Evolutionary conservation across 2,797 vertebrate genomes (phyloP).

Genomic region (Salmo trutta): DNA sequence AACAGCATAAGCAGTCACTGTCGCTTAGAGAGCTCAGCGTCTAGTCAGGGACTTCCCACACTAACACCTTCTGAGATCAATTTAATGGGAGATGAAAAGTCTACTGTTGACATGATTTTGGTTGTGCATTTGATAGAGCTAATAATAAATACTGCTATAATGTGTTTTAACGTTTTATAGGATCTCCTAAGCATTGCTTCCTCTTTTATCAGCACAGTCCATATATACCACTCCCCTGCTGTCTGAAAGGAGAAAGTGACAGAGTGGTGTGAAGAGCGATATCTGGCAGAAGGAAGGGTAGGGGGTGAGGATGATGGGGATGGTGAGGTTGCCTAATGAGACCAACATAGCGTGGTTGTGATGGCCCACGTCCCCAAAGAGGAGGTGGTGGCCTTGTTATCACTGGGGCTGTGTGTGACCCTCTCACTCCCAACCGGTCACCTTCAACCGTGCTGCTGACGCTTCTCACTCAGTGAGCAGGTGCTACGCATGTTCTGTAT

Average conservation of each 20-base stretch:
- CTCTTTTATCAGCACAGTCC: not conserved
- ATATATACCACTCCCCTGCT: not conserved
- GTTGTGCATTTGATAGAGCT: not conserved
- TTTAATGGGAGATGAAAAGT: not conserved
- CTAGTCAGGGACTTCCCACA: not conserved
- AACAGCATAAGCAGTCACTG: slow-evolving; percentile 14
- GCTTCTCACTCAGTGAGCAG: not conserved
- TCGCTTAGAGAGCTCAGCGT: not conserved
- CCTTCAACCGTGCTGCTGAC: not conserved
- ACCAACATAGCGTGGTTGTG: not conserved
- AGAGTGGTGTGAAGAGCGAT: not conserved
- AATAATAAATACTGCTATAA: not conserved
- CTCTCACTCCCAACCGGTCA: not conserved
- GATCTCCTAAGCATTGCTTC: not conserved
- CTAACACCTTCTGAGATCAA: not conserved
- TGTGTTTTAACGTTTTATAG: not conserved
- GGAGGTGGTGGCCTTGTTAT: not conserved
- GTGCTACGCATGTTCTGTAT: too few relatives aligned
- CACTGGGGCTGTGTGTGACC: not conserved
- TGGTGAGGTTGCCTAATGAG: not conserved
- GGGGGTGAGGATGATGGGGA: not conserved
- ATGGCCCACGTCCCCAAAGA: not conserved
- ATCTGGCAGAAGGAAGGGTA: not conserved
- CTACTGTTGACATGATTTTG: not conserved
- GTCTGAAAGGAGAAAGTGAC: not conserved